Evolutionary conservation across 2,888 invertebrate species (phyloP), one percentile per base, ranked within the genome.

Genomic region (Scaptomyza tumidula): DNA sequence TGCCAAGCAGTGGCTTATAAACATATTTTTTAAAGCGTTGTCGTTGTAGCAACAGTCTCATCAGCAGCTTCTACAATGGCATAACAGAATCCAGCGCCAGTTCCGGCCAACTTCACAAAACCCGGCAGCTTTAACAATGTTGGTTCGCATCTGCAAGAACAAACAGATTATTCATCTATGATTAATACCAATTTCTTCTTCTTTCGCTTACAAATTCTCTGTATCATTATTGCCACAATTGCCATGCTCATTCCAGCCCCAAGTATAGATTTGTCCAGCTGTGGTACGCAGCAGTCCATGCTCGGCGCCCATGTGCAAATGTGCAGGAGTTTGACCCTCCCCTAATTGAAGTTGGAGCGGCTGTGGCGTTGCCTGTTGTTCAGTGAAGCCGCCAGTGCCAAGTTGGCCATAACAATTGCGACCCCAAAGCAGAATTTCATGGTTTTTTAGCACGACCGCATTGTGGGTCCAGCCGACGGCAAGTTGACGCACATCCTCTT

Each of bases 191-290:
- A 7, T 16, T 0, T 16, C n/a, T 7, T 13, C 4, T 11, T 13
- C 4, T 29, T 10, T 13, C 16, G 33, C 90, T 89, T 84, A 92
- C 92, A 92, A 39, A 82, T 92, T 92, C 27, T 91, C 90, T 0
- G 88, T 89, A 0, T 83, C 74, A 57, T 94, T 94, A 77, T 94
- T 95, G 57, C 97, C 97, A 85, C 97, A 97, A 90, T 96, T 97
- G 41, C 96, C 96, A 92, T 97, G 97, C 88, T 97, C 97, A 92
- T 97, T 97, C 97, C 97, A 97, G 0, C 97, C 97, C 97, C 97
- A 97, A 19, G 95, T 94, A 88, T 94, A 95, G 6, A 97, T 90
- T 52, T 93, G 93, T 35, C 95, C 95, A 62, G 94, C 94, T 6
- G 93, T 94, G 80, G 94, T 93, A 71, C 96, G 91, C 69, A 95